These are phyloP conservation scores for Metopia argyrocephala DNA, from an alignment of 2,888 invertebrate species.

Conservation along the genomic window DNA sequence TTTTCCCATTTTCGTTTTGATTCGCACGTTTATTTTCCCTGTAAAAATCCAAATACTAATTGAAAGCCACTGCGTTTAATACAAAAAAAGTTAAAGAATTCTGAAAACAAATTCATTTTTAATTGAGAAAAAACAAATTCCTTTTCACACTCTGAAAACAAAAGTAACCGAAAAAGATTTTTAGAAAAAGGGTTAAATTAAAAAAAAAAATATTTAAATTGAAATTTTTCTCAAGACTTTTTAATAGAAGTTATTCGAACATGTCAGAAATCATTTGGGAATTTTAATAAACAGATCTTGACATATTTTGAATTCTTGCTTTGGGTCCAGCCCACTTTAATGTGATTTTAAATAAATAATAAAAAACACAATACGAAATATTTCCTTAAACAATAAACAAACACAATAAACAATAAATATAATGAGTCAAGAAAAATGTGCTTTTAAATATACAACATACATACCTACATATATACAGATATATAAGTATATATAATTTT, in stretches of 20 bases:
- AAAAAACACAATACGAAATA: background rate
- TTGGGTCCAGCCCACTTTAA: conserved; percentile 59
- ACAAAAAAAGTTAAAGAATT: background rate
- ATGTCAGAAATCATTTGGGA: conserved; percentile 47
- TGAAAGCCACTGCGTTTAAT: too few species aligned
- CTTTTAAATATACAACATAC: conserved; percentile 45
- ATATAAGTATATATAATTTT: conserved; percentile 36
- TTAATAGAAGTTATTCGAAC: conserved; percentile 4
- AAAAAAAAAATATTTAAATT: conserved; percentile 18
- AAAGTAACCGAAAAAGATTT: too few species aligned
- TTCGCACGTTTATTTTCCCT: too few species aligned
- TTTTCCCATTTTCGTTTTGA: too few species aligned
- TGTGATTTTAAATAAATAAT: conserved; percentile 43
- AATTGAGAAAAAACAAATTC: background rate
- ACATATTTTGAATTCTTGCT: background rate
- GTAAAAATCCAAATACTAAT: too few species aligned
- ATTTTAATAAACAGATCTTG: conserved; percentile 32
- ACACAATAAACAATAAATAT: conserved; percentile 53
- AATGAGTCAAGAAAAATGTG: conserved; percentile 39
- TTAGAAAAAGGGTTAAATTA: conserved; percentile 23
- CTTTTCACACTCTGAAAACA: background rate
- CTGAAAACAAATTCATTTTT: background rate
- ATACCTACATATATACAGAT: conserved; percentile 14
- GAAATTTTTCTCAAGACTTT: conserved; percentile 38
- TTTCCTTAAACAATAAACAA: conserved; percentile 37